A percentile compares a stretch with the other conserved stretches of the same genome.
Conservation (phyloP, 2,113 vertebrate species). For the Bufo bufo region DNA sequence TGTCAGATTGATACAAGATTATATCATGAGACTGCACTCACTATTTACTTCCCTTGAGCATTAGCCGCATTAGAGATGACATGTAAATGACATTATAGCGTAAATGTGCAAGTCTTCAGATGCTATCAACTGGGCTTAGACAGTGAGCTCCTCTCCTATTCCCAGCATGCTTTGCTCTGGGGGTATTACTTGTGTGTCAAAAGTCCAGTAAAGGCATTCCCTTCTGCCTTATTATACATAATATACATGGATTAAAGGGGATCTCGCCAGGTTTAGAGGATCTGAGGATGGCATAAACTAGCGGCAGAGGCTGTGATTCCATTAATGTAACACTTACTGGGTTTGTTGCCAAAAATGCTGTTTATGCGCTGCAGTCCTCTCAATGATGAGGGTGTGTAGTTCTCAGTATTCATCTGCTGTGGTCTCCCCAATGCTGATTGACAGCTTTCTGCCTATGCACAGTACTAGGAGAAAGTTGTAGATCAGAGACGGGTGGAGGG, state of each 20-base stretch:
- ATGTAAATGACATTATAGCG: neutral
- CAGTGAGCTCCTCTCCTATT: neutral
- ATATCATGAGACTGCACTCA: neutral
- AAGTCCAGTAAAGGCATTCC: constrained; percentile 27
- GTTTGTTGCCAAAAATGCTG: too few relatives aligned
- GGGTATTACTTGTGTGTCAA: neutral
- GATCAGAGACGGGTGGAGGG: too few relatives aligned
- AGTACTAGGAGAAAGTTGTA: too few relatives aligned
- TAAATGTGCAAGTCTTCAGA: neutral
- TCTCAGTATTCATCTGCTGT: too few relatives aligned
- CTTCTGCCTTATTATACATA: constrained; percentile 23
- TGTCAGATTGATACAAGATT: neutral
- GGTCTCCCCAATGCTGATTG: too few relatives aligned
- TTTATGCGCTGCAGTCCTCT: too few relatives aligned
- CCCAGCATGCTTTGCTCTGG: constrained; percentile 13
- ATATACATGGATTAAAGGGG: constrained; percentile 1
- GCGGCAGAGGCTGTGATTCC: too few relatives aligned
- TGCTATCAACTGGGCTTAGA: neutral
- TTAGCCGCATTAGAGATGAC: neutral
- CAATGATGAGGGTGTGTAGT: too few relatives aligned
- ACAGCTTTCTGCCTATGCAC: too few relatives aligned
- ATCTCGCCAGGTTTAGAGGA: too few relatives aligned
- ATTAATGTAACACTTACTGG: too few relatives aligned
- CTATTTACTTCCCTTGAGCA: neutral
- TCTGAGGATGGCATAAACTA: too few relatives aligned